Percentiles rank a stretch among this genome's conserved stretches.
These are phyloP conservation scores for Abramis brama DNA, from an alignment of 2,113 vertebrate genomes.

Conservation along the genomic window DNA sequence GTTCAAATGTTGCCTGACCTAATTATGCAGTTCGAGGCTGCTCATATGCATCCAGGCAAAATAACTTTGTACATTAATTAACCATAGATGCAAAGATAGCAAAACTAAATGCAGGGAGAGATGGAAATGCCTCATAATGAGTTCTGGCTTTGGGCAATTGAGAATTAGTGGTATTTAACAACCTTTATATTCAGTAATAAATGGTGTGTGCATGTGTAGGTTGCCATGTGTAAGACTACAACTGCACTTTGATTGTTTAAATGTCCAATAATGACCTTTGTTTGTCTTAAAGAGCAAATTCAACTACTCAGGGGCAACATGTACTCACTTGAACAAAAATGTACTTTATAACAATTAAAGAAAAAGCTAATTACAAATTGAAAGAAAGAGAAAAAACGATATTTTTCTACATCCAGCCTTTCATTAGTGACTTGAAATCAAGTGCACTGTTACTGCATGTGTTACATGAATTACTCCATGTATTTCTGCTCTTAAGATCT, in stretches of 20 bases:
- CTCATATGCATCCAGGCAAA: slow-evolving; percentile 53
- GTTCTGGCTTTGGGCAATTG: slow-evolving; percentile 3
- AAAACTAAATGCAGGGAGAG: slow-evolving; percentile 34
- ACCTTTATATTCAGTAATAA: slow-evolving; percentile 41
- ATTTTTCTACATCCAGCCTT: neutral
- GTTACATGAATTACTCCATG: neutral
- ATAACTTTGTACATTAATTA: slow-evolving; percentile 45
- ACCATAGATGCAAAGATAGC: slow-evolving; percentile 46
- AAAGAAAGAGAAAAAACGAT: neutral
- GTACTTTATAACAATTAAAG: neutral
- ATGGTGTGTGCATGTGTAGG: neutral
- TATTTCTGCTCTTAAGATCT: neutral
- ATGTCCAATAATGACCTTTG: slow-evolving; percentile 8
- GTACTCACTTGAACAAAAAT: neutral
- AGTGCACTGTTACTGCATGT: neutral
- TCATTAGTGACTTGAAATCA: neutral
- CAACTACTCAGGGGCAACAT: neutral
- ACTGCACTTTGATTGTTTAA: slow-evolving; percentile 3
- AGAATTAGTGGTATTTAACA: slow-evolving; percentile 42
- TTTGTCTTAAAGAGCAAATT: slow-evolving; percentile 3
- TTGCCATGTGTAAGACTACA: neutral
- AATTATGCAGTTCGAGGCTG: slow-evolving; percentile 54
- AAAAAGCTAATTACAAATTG: neutral
- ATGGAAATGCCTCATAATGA: slow-evolving; percentile 40
- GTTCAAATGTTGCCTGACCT: slow-evolving; percentile 35